phyloP scores from a whole-genome alignment of 1,140 invertebrate genomes.

The Alviniconcha marisindica region DNA sequence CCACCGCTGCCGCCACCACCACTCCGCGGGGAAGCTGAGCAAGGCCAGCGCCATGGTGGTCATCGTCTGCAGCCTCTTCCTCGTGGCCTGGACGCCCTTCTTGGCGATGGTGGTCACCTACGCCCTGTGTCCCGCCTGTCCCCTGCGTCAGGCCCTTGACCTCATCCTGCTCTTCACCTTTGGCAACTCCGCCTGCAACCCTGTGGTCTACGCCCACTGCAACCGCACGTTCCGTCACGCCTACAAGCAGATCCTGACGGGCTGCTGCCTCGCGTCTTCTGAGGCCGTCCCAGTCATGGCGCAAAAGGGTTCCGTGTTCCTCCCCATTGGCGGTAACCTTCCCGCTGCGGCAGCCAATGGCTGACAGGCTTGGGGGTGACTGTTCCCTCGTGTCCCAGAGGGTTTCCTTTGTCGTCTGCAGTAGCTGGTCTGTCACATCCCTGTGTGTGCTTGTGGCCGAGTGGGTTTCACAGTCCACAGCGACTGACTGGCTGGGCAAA shows the following conservation, averaged over 20 bases:
- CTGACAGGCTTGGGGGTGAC: too few species aligned
- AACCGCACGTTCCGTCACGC: constrained; percentile 1
- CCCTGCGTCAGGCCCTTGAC: not conserved
- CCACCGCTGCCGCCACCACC: too few species aligned
- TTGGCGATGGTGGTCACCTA: constrained; percentile 22
- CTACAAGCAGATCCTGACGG: not conserved
- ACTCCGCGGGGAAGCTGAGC: not conserved
- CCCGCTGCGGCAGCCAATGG: too few species aligned
- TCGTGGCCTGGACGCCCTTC: constrained; percentile 22
- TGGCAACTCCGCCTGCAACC: constrained; percentile 30
- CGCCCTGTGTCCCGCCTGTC: not conserved
- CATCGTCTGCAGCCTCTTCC: constrained; percentile 23
- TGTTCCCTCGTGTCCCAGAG: not conserved
- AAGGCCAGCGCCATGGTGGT: constrained; percentile 14
- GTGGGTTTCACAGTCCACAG: too few species aligned
- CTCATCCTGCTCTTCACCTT: constrained; percentile 36
- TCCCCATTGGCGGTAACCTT: too few species aligned
- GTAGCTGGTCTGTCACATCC: too few species aligned
- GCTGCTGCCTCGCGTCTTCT: not conserved
- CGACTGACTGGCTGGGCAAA: too few species aligned
- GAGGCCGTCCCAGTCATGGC: not conserved
- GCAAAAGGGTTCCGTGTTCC: not conserved
- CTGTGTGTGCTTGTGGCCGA: too few species aligned
- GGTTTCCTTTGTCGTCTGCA: not conserved
- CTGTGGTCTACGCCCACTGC: not conserved